Evolutionary conservation across 2,113 vertebrate genomes (phyloP).

Genomic region (Myanophis thanlyinensis): DNA sequence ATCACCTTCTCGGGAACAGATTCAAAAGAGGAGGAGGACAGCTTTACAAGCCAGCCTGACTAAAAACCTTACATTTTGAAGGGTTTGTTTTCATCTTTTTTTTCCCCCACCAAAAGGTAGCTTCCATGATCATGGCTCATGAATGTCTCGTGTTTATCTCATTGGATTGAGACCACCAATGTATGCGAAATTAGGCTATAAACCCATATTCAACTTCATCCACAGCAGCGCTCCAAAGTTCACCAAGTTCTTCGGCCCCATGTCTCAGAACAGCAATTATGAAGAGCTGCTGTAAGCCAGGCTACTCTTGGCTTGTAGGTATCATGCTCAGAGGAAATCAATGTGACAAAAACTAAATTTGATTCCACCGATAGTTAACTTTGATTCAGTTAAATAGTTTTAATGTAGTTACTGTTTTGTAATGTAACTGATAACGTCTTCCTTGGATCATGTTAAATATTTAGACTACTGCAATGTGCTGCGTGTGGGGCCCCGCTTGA

Average conservation of each 20-base stretch:
- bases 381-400: background rate
- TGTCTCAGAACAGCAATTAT: background rate
- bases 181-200: slow-evolving; percentile 1
- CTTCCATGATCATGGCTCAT: background rate
- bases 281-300: background rate
- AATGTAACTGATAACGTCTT: background rate
- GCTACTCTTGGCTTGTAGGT: background rate
- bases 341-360: background rate
- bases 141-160: background rate
- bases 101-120: background rate
- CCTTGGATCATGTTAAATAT: background rate
- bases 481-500: background rate
- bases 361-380: background rate
- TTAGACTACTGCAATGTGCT: background rate
- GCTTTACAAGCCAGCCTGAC: slow-evolving; percentile 8
- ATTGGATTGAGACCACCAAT: background rate
- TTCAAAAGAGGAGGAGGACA: slow-evolving; percentile 28
- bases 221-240: background rate
- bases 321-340: background rate
- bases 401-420: background rate
- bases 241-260: background rate
- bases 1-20: slow-evolving; percentile 53
- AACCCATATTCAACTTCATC: background rate
- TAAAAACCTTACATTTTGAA: slow-evolving; percentile 22
- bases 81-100: background rate